These are phyloP conservation scores for Smittia sp. DNA, from an alignment of 2,888 invertebrate genomes.

Conservation along the genomic window DNA sequence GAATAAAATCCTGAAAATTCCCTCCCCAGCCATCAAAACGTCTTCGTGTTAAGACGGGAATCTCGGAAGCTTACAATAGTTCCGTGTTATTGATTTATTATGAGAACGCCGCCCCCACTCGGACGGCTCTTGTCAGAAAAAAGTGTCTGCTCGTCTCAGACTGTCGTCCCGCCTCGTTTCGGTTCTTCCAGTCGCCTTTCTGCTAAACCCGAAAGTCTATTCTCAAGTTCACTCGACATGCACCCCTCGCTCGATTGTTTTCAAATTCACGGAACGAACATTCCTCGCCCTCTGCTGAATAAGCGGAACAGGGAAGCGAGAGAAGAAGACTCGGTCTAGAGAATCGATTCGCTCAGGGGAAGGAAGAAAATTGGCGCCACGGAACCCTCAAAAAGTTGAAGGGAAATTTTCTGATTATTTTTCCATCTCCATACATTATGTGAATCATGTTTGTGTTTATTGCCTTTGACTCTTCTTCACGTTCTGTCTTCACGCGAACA, in stretches of 20 bases:
- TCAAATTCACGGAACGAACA: slow-evolving; percentile 1
- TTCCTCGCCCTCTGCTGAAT: neutral
- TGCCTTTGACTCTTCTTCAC: slow-evolving; percentile 3
- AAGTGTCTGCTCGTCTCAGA: slow-evolving; percentile 2
- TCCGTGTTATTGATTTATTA: slow-evolving; percentile 12
- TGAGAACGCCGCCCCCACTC: neutral
- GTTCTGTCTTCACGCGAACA: neutral
- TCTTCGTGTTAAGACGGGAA: neutral
- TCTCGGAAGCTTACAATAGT: neutral
- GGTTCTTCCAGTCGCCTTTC: neutral
- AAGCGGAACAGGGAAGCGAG: neutral
- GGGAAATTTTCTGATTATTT: neutral
- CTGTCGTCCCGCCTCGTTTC: neutral
- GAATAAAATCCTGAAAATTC: neutral
- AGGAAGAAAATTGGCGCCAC: slow-evolving; percentile 38
- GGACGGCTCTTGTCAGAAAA: neutral
- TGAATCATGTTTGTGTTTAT: neutral
- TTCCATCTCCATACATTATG: slow-evolving; percentile 11
- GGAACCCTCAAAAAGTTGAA: neutral
- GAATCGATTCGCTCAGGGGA: slow-evolving; percentile 24
- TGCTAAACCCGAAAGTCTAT: neutral
- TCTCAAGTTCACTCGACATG: neutral
- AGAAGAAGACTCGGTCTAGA: slow-evolving; percentile 3
- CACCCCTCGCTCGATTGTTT: slow-evolving; percentile 10
- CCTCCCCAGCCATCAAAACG: neutral